A percentile compares a stretch with the other conserved stretches of the same genome.
These are phyloP conservation scores for Tenthredo mesomela DNA, from an alignment of 2,888 invertebrate species.

Conservation along the genomic window DNA sequence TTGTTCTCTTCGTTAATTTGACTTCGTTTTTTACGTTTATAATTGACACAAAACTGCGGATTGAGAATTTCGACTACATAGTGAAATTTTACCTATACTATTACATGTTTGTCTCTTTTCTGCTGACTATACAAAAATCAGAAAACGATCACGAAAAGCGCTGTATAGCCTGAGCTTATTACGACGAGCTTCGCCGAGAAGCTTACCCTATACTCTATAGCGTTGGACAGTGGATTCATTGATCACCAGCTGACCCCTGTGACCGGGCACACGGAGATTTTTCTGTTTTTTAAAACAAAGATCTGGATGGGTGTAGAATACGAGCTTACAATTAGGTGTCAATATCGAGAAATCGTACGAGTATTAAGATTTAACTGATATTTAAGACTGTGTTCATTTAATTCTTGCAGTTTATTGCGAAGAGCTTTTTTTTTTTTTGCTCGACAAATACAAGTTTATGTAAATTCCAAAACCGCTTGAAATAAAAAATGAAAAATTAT, in stretches of 20 bases:
- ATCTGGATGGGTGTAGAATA: background rate
- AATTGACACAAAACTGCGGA: background rate
- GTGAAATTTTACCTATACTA: background rate
- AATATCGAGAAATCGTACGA: background rate
- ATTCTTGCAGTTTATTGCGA: no score
- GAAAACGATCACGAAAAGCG: background rate
- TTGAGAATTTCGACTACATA: background rate
- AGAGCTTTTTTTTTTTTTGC: no score
- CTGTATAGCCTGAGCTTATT: background rate
- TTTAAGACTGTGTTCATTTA: no score
- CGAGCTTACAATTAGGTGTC: background rate
- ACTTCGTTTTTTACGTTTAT: background rate
- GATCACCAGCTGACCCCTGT: slow-evolving; percentile 64
- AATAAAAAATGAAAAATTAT: no score
- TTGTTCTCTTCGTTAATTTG: background rate
- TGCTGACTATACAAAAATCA: background rate
- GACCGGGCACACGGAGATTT: slow-evolving; percentile 65
- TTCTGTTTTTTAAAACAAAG: background rate
- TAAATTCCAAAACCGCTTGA: no score
- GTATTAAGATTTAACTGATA: background rate
- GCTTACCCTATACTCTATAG: slow-evolving; percentile 48
- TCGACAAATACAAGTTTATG: no score
- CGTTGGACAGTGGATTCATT: slow-evolving; percentile 68
- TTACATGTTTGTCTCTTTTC: background rate
- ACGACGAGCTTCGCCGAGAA: slow-evolving; percentile 7